Evolutionary conservation across 2,797 vertebrate genomes (phyloP), one percentile per base, ranked within the genome.

Genomic region (Rhinogobio ventralis): DNA sequence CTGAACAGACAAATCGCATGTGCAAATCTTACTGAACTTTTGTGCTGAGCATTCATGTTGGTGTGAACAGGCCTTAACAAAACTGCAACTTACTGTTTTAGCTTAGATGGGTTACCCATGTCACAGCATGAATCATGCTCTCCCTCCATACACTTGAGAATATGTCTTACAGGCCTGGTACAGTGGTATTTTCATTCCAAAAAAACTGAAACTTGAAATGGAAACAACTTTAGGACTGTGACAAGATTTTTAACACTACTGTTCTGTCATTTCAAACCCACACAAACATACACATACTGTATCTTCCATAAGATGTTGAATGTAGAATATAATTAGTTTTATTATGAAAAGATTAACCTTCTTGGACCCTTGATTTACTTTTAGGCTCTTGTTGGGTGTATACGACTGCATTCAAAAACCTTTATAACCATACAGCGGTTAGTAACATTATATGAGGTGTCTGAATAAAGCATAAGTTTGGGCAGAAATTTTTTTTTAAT

Each of bases 241-340:
- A n/a, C 23, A n/a, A 60, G 74, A 46, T 64, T 46, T 72, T 73
- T 71, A 11, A 49, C 23, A 60, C 33, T 67, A 55, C 39, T 57
- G 28, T 81, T 82, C 46, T 73, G 71, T 39, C 33, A 74, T 67
- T 57, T 66, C n/a, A 75, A 53, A 60, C 45, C 67, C 77, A 66
- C 86, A 36, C 69, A 76, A 62, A 77, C 6, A 46, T 74, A 76
- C 68, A 87, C 36, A 84, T 69, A 30, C 60, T 64, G 2, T 64
- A 67, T 85, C 64, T 84, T 85, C 80, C 81, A 36, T 79, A 64
- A 79, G n/a, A 86, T 82, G 62, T 76, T 60, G 64, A 82, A 84
- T 86, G 36, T 84, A 84, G 84, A 82, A 78, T 71, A 53, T 60
- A 71, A 33, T n/a, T 62, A 36, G 75, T 62, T 80, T 84, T 64